A percentile compares a stretch with the other conserved stretches of the same genome.
phyloP scores from a whole-genome alignment of 2,888 invertebrate species.

The Megaustenia siamemsis region DNA sequence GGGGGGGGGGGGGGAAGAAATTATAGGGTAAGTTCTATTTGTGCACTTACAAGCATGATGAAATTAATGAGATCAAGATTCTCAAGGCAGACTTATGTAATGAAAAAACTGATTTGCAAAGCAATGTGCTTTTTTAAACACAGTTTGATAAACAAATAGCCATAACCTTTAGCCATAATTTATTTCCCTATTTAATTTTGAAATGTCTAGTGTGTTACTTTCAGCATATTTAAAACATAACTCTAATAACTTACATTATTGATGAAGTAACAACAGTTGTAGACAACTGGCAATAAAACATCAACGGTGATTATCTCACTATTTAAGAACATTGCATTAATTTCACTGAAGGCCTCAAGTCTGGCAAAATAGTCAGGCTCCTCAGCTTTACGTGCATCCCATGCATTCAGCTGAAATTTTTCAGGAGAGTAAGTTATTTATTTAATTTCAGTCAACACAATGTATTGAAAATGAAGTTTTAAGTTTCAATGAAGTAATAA shows the following conservation, averaged over 20 bases:
- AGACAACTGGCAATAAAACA: constrained; percentile 85
- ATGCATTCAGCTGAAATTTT: constrained; percentile 87
- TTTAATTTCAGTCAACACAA: background rate
- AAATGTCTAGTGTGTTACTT: too few relatives aligned
- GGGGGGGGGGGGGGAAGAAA: too few relatives aligned
- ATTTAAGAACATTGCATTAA: constrained; percentile 82
- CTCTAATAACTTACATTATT: constrained; percentile 82
- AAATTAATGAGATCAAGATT: too few relatives aligned
- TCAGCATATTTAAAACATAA: too few relatives aligned
- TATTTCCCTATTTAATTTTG: too few relatives aligned
- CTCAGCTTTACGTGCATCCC: constrained; percentile 92
- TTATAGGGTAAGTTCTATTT: too few relatives aligned
- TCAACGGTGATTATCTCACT: constrained; percentile 85
- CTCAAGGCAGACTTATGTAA: too few relatives aligned
- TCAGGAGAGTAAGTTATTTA: background rate
- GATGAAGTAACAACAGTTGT: constrained; percentile 90
- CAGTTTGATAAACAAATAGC: too few relatives aligned
- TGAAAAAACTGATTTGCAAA: too few relatives aligned
- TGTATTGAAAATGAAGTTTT: background rate
- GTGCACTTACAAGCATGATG: too few relatives aligned
- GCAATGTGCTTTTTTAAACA: too few relatives aligned
- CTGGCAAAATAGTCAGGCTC: constrained; percentile 94
- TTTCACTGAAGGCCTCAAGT: constrained; percentile 87
- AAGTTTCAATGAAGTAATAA: background rate
- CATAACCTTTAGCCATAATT: too few relatives aligned